Percentiles rank a stretch among this genome's conserved stretches.
These are phyloP conservation scores for Zaprionus taronus DNA, from an alignment of 1,140 invertebrate species.

Conservation along the genomic window DNA sequence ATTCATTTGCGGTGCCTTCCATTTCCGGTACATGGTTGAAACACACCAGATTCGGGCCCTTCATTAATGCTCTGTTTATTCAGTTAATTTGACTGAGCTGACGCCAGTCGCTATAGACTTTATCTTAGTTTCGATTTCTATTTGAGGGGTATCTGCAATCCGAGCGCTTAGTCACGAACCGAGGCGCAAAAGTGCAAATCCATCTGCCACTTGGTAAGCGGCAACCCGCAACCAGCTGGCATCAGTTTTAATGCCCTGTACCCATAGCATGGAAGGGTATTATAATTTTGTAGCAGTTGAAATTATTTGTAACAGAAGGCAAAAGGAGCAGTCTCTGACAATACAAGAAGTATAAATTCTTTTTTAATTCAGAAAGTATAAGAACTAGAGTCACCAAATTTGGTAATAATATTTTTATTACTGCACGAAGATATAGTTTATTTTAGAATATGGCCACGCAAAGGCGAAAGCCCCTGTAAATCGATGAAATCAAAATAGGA, in stretches of 20 bases:
- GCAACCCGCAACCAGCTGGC: constrained; percentile 16
- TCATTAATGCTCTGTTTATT: constrained; percentile 37
- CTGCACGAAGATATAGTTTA: no score
- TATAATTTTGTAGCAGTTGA: no score
- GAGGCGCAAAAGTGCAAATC: constrained; percentile 54
- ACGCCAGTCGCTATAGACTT: constrained; percentile 39
- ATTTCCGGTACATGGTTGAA: constrained; percentile 28
- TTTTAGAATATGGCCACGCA: no score
- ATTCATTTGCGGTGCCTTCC: constrained; percentile 4
- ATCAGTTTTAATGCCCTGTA: neutral
- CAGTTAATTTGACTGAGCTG: constrained; percentile 55
- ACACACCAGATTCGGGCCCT: constrained; percentile 4
- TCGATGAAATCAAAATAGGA: no score
- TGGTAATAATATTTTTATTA: no score
- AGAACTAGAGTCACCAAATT: no score
- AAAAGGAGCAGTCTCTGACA: no score
- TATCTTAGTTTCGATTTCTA: neutral
- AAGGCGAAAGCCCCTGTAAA: no score
- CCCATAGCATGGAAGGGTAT: no score
- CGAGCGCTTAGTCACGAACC: constrained; percentile 76
- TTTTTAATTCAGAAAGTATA: no score
- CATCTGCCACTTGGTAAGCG: constrained; percentile 51
- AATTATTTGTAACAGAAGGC: no score
- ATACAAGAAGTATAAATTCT: no score
- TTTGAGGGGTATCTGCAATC: constrained; percentile 52